These are phyloP conservation scores for Platerodrilus igneus DNA, from an alignment of 2,888 invertebrate genomes.

Conservation along the genomic window DNA sequence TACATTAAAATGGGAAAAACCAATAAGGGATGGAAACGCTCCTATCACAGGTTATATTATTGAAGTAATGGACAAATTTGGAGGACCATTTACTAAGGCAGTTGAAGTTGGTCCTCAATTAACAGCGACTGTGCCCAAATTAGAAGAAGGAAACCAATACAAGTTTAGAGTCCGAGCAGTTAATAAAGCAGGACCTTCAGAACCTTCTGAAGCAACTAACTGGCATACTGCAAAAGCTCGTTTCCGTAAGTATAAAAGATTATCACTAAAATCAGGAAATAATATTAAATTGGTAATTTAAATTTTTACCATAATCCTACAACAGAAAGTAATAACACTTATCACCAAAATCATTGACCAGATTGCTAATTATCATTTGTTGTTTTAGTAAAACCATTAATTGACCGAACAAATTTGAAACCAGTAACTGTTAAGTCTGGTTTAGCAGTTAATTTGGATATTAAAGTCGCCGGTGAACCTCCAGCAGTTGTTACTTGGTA, in stretches of 20 bases:
- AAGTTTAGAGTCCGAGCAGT: conserved; percentile 92
- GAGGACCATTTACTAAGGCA: conserved; percentile 78
- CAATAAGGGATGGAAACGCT: conserved; percentile 85
- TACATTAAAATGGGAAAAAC: conserved; percentile 87
- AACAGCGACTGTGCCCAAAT: conserved; percentile 80
- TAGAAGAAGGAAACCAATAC: conserved; percentile 93
- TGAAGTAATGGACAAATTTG: conserved; percentile 87
- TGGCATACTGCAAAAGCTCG: conserved; percentile 87
- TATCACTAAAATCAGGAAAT: too few relatives aligned
- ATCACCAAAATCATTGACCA: not conserved
- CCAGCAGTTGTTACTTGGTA: conserved; percentile 89
- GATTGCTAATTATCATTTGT: conserved; percentile 20
- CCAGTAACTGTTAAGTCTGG: conserved; percentile 83
- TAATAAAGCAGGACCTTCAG: conserved; percentile 92
- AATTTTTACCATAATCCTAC: too few relatives aligned
- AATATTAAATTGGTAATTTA: too few relatives aligned
- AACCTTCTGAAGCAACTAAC: conserved; percentile 87
- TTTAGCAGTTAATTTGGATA: conserved; percentile 78
- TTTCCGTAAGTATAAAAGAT: conserved; percentile 63
- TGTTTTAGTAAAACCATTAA: conserved; percentile 82
- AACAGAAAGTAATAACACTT: too few relatives aligned
- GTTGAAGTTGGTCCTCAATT: conserved; percentile 81
- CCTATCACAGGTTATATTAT: conserved; percentile 91
- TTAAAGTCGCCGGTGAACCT: conserved; percentile 90
- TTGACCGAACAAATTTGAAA: conserved; percentile 85